These are phyloP conservation scores for Anoplopoma fimbria DNA, from an alignment of 2,113 vertebrate species.

Conservation along the genomic window DNA sequence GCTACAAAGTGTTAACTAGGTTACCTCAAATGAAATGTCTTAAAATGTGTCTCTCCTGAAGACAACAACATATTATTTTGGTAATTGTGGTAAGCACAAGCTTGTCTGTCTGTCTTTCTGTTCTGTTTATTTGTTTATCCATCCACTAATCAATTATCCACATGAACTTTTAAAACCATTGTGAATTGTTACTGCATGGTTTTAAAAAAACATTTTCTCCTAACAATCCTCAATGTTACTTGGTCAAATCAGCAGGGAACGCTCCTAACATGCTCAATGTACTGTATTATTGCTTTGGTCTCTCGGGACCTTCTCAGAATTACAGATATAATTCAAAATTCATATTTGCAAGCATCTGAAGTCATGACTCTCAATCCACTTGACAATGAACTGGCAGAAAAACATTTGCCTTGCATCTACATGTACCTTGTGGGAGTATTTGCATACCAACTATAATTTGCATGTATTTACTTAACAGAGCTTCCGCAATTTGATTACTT, in stretches of 20 bases:
- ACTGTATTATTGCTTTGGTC: constrained; percentile 58
- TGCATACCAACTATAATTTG: constrained; percentile 58
- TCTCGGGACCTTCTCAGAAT: constrained; percentile 40
- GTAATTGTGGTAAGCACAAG: neutral
- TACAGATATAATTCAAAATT: constrained; percentile 60
- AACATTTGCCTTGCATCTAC: constrained; percentile 52
- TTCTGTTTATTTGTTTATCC: neutral
- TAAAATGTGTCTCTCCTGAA: neutral
- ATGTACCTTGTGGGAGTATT: constrained; percentile 45
- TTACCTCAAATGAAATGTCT: constrained; percentile 12
- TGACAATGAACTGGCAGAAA: constrained; percentile 44
- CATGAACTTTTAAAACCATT: constrained; percentile 12
- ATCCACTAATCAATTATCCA: neutral
- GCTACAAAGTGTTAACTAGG: constrained; percentile 10
- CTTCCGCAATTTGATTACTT: constrained; percentile 65
- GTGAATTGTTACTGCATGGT: constrained; percentile 5
- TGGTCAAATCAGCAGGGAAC: constrained; percentile 49
- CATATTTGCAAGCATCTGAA: constrained; percentile 57
- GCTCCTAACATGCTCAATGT: constrained; percentile 56
- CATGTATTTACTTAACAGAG: constrained; percentile 59
- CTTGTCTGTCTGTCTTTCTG: neutral
- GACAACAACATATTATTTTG: neutral
- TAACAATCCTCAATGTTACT: constrained; percentile 32
- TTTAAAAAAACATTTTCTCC: constrained; percentile 32
- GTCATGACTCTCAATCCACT: constrained; percentile 55